Conservation (phyloP, 2,888 invertebrate genomes). For the Creontiades dilutus region DNA sequence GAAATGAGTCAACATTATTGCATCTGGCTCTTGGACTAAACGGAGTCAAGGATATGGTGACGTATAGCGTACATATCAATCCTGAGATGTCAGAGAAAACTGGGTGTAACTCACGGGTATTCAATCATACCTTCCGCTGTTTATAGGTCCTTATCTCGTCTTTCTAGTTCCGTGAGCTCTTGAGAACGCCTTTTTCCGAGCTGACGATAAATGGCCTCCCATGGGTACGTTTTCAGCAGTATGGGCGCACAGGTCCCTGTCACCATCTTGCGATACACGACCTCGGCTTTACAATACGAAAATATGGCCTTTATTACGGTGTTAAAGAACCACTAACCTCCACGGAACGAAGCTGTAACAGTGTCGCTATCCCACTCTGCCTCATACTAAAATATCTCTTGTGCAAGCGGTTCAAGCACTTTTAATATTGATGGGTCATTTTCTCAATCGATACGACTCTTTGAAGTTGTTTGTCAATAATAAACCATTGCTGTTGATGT, state of each 20-base stretch:
- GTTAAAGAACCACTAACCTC: neutral
- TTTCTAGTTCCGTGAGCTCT: constrained; percentile 51
- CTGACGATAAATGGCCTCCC: neutral
- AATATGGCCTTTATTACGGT: neutral
- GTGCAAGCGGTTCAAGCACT: no score
- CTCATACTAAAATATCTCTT: no score
- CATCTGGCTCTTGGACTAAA: no score
- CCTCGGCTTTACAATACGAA: neutral
- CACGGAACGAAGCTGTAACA: neutral
- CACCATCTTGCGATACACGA: neutral
- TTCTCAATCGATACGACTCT: no score
- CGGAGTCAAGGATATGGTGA: no score
- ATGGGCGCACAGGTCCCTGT: neutral
- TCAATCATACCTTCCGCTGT: constrained; percentile 20
- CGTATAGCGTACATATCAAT: no score
- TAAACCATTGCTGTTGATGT: no score
- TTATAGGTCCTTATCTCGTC: constrained; percentile 44
- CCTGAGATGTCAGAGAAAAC: no score
- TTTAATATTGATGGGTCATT: no score
- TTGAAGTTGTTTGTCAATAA: no score
- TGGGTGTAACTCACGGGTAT: neutral
- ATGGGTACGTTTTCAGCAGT: neutral
- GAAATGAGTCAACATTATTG: no score
- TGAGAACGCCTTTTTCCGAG: neutral
- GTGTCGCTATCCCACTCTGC: no score